phyloP scores from a whole-genome alignment of 2,113 vertebrate species.

The Mesembrinibis cayennensis region DNA sequence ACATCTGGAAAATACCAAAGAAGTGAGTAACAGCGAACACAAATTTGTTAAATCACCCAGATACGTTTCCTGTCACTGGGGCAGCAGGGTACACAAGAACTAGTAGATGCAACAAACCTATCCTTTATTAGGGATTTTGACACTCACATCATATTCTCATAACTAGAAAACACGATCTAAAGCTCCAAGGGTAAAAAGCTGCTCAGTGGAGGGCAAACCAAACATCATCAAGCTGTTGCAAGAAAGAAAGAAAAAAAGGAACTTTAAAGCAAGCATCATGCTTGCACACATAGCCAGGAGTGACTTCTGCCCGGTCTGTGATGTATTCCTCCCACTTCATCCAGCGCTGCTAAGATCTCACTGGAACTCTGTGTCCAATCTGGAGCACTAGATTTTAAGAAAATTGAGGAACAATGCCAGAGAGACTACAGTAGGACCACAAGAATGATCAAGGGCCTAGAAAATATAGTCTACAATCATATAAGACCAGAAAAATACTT shows the following conservation, averaged over 20 bases:
- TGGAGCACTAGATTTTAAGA: background rate
- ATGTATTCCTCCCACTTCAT: background rate
- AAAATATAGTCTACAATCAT: background rate
- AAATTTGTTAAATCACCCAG: background rate
- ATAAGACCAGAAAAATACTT: background rate
- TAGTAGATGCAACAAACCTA: background rate
- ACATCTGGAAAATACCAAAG: background rate
- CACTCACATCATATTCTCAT: background rate
- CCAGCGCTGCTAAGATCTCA: background rate
- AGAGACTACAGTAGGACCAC: background rate
- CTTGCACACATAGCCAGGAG: rapidly evolving
- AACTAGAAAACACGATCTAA: background rate
- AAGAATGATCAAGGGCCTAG: background rate
- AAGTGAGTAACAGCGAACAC: background rate
- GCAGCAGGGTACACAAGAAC: background rate
- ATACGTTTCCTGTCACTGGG: background rate
- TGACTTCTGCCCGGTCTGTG: background rate
- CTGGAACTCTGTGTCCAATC: background rate
- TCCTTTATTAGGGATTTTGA: background rate
- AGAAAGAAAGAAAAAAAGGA: background rate
- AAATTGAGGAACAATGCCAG: background rate
- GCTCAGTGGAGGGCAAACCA: background rate
- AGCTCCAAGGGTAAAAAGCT: background rate
- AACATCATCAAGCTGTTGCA: background rate
- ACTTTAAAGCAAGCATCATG: background rate